A percentile compares a stretch with the other conserved stretches of the same genome.
These are phyloP conservation scores for Clavelina lepadiformis DNA, from an alignment of 23 tunicate genomes.

Conservation along the genomic window DNA sequence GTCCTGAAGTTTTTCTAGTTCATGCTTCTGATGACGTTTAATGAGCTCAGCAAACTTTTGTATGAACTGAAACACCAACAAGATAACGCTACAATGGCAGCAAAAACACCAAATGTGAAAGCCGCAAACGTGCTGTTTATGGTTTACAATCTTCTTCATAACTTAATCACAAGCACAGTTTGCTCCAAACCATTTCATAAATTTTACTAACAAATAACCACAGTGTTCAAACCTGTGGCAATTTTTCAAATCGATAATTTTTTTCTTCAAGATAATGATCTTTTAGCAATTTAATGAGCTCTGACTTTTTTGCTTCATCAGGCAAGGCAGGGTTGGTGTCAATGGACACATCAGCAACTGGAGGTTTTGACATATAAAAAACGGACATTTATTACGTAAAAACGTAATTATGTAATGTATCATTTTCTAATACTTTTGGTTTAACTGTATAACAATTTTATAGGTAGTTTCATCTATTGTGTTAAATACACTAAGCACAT, in stretches of 20 bases:
- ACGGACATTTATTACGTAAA: too few relatives aligned
- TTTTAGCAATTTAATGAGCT: conserved; percentile 30
- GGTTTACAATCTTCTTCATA: not conserved
- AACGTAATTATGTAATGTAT: too few relatives aligned
- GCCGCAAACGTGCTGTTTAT: not conserved
- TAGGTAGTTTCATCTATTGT: too few relatives aligned
- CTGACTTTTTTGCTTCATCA: conserved; percentile 59
- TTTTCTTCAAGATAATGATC: conserved; percentile 36
- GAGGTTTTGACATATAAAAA: too few relatives aligned
- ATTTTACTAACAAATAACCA: too few relatives aligned
- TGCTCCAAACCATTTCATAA: too few relatives aligned
- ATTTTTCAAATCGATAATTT: conserved; percentile 13
- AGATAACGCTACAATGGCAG: too few relatives aligned
- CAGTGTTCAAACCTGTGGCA: too few relatives aligned
- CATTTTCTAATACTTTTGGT: too few relatives aligned
- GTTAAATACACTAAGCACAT: too few relatives aligned
- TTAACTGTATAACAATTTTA: too few relatives aligned
- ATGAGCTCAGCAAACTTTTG: conserved; percentile 46
- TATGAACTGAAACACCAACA: conserved; percentile 36
- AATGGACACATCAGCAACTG: conserved; percentile 12
- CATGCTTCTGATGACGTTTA: conserved; percentile 41
- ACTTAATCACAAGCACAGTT: not conserved
- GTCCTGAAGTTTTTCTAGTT: conserved; percentile 27
- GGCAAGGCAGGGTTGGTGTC: conserved; percentile 67
- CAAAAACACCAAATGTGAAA: too few relatives aligned